A percentile compares a stretch with the other conserved stretches of the same genome.
phyloP scores from a whole-genome alignment of 2,888 invertebrate genomes.

The Dryocosmus kuriphilus region DNA sequence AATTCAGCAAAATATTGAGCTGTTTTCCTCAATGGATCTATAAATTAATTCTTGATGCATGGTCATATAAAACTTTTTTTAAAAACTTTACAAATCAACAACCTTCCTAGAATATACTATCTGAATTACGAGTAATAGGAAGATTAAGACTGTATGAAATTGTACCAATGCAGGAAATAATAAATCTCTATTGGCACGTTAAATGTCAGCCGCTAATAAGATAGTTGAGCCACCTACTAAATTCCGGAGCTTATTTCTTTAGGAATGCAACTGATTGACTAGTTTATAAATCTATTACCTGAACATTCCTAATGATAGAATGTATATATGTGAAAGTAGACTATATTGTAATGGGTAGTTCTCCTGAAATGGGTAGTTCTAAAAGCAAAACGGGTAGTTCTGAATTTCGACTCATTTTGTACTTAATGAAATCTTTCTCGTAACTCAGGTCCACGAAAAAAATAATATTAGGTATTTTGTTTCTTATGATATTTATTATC shows the following conservation, averaged over 20 bases:
- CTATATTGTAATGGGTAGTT: too few relatives aligned
- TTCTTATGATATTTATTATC: too few relatives aligned
- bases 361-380: too few relatives aligned
- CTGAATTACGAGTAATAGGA: not conserved
- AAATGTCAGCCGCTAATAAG: not conserved
- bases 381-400: too few relatives aligned
- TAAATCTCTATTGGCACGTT: not conserved
- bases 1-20: not conserved
- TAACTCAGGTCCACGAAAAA: too few relatives aligned
- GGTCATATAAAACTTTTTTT: not conserved
- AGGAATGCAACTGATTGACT: not conserved
- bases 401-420: too few relatives aligned
- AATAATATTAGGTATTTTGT: too few relatives aligned
- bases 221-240: not conserved
- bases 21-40: not conserved
- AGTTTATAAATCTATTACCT: not conserved
- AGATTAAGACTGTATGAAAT: not conserved
- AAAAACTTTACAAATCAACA: not conserved
- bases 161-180: not conserved
- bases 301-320: too few relatives aligned
- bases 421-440: too few relatives aligned
- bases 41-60: not conserved
- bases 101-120: not conserved
- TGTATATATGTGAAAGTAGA: too few relatives aligned
- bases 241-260: not conserved